These are phyloP conservation scores for Agelas oroides DNA, from an alignment of 37 sponge, comb jelly and placozoan species.

Conservation along the genomic window DNA sequence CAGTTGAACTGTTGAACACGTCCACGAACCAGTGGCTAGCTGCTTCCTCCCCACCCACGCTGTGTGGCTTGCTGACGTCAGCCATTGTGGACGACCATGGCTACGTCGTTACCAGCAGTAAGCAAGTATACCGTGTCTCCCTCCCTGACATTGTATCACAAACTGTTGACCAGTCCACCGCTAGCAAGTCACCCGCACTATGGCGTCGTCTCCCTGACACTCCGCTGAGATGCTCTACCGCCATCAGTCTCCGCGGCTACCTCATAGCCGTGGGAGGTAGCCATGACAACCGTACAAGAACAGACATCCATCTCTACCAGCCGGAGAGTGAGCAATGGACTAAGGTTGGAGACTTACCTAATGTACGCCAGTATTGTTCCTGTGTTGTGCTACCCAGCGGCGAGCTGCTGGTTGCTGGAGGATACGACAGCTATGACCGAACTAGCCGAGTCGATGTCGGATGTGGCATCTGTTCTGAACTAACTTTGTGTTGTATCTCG, in stretches of 20 bases:
- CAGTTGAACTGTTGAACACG: too few relatives aligned
- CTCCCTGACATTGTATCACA: too few relatives aligned
- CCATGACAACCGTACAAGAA: not conserved
- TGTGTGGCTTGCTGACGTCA: too few relatives aligned
- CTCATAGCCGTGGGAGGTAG: constrained; percentile 6
- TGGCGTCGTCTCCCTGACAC: constrained; percentile 8
- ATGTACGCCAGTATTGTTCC: not conserved
- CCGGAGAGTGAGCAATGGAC: constrained; percentile 18
- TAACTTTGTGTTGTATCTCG: too few relatives aligned
- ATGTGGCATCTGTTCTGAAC: too few relatives aligned
- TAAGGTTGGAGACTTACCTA: constrained; percentile 13
- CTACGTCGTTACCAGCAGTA: too few relatives aligned
- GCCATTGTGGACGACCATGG: too few relatives aligned
- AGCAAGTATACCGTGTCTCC: too few relatives aligned
- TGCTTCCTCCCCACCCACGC: too few relatives aligned
- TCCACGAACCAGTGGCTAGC: too few relatives aligned
- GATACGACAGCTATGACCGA: not conserved
- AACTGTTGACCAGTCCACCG: not conserved
- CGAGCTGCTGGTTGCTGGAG: constrained; percentile 9
- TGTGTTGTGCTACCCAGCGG: not conserved
- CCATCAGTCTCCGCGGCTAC: not conserved
- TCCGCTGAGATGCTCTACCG: not conserved
- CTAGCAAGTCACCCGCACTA: not conserved
- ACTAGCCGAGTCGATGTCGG: too few relatives aligned
- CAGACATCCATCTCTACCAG: constrained; percentile 6